phyloP scores from a whole-genome alignment of 2,888 invertebrate genomes.

The Nudaria mundana region DNA sequence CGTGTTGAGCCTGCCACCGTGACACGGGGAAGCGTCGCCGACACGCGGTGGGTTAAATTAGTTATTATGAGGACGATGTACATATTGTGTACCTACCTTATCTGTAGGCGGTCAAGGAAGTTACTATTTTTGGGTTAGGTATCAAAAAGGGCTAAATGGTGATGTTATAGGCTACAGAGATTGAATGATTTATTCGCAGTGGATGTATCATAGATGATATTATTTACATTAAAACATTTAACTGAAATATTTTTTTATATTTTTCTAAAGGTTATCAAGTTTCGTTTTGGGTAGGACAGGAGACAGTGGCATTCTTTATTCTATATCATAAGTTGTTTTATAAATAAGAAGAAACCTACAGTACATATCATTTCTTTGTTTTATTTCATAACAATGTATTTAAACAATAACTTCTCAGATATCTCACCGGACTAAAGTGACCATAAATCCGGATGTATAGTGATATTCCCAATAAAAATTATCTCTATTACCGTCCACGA shows the following conservation, averaged over 20 bases:
- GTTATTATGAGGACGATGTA: not conserved
- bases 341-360: not conserved
- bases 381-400: constrained; percentile 13
- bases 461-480: constrained; percentile 42
- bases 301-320: too few species aligned
- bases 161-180: too few species aligned
- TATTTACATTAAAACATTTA: too few species aligned
- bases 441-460: constrained; percentile 32
- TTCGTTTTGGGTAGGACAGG: too few species aligned
- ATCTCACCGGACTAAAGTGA: constrained; percentile 26
- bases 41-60: constrained; percentile 4
- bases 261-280: too few species aligned
- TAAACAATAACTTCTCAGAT: constrained; percentile 28
- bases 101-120: too few species aligned
- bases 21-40: not conserved
- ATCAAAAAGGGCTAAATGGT: too few species aligned
- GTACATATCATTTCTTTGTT: constrained; percentile 2
- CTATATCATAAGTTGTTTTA: not conserved
- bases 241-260: too few species aligned
- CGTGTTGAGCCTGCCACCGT: constrained; percentile 19
- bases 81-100: not conserved
- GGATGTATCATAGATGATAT: too few species aligned
- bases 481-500: constrained; percentile 37
- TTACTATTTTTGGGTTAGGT: too few species aligned
- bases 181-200: too few species aligned